Percentiles rank a stretch among this genome's conserved stretches.
Evolutionary conservation across 2,113 vertebrate genomes (phyloP).

Genomic region (Tursiops truncatus): DNA sequence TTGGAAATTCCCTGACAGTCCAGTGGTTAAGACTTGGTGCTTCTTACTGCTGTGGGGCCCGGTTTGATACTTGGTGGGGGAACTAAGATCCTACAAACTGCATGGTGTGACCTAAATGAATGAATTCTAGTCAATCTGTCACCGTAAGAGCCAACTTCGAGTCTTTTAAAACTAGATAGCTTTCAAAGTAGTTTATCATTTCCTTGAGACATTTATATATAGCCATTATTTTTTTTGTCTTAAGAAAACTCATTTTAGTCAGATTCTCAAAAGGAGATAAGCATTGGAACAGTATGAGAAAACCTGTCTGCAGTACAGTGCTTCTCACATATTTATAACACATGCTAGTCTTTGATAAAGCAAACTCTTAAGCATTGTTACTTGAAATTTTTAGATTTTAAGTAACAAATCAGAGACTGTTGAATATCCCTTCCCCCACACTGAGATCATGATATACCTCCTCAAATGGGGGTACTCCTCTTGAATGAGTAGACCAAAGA

Average conservation of each 20-base stretch:
- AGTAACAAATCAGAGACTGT: background rate
- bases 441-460: background rate
- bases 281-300: background rate
- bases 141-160: background rate
- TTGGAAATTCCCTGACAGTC: background rate
- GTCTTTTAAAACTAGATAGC: background rate
- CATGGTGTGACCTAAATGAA: no score
- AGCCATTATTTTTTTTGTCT: background rate
- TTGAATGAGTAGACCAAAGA: background rate
- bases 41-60: background rate
- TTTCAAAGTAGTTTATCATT: background rate
- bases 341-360: background rate
- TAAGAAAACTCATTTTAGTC: background rate
- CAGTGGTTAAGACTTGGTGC: accelerated
- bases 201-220: background rate
- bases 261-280: background rate
- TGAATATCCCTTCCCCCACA: background rate
- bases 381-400: background rate
- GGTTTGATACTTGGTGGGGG: background rate
- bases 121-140: background rate
- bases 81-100: background rate
- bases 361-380: background rate
- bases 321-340: background rate
- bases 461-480: background rate
- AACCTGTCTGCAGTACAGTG: background rate